A percentile compares a stretch with the other conserved stretches of the same genome.
These are phyloP conservation scores for Cantharis rufa DNA, from an alignment of 2,888 invertebrate species.

Conservation along the genomic window DNA sequence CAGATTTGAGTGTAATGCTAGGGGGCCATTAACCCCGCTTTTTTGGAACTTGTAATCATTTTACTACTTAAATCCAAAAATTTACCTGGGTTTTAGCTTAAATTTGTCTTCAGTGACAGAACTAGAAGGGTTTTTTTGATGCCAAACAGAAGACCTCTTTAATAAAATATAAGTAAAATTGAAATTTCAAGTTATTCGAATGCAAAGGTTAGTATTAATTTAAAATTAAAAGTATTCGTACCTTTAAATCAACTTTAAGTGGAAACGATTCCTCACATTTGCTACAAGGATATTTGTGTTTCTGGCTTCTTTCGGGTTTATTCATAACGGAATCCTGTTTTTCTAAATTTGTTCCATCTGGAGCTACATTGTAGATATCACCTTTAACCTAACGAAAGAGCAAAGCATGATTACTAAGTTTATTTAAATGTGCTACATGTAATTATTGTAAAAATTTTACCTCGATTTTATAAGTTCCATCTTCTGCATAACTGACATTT, in stretches of 20 bases:
- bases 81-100: too few relatives aligned
- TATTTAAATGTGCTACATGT: background rate
- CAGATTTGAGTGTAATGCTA: too few relatives aligned
- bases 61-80: too few relatives aligned
- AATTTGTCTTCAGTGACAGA: too few relatives aligned
- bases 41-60: too few relatives aligned
- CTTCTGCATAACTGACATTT: constrained; percentile 37
- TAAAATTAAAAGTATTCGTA: constrained; percentile 24
- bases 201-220: background rate
- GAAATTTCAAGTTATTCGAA: too few relatives aligned
- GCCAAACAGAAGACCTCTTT: too few relatives aligned
- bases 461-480: constrained; percentile 33
- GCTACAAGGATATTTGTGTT: constrained; percentile 51
- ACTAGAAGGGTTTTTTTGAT: too few relatives aligned
- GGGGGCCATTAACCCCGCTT: too few relatives aligned
- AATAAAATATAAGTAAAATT: too few relatives aligned
- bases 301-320: constrained; percentile 25
- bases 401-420: background rate
- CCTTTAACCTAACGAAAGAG: constrained; percentile 17
- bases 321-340: constrained; percentile 14
- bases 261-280: constrained; percentile 52
- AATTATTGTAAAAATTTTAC: constrained; percentile 5
- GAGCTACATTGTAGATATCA: constrained; percentile 11
- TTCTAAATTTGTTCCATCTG: constrained; percentile 21
- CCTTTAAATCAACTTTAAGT: constrained; percentile 54